phyloP scores from a whole-genome alignment of 2,797 vertebrate genomes.

The Sebastes iracundus region DNA sequence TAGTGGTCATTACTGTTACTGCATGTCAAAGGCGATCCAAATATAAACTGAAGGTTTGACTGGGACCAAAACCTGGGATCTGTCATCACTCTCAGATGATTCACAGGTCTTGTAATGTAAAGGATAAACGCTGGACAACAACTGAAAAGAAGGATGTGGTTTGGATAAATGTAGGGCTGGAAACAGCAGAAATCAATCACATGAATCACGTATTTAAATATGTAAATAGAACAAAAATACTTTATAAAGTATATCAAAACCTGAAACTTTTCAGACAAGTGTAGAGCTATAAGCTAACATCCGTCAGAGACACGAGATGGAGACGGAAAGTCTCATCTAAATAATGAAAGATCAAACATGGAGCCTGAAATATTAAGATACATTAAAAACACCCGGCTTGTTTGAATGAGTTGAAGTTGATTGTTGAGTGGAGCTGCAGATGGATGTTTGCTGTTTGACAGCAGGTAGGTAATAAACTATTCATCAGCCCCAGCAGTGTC shows the following conservation, averaged over 20 bases:
- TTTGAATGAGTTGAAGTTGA: slow-evolving; percentile 9
- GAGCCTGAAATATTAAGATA: slow-evolving; percentile 31
- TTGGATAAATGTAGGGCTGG: not conserved
- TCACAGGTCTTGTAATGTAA: no score
- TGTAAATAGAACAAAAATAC: not conserved
- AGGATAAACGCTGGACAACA: not conserved
- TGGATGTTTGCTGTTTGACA: slow-evolving; percentile 60
- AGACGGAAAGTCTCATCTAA: not conserved
- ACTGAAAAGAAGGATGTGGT: not conserved
- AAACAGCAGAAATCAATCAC: not conserved
- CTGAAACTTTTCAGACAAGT: not conserved
- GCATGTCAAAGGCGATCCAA: not conserved
- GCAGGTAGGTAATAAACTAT: slow-evolving; percentile 57
- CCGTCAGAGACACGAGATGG: not conserved
- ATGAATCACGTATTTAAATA: not conserved
- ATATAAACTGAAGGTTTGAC: not conserved
- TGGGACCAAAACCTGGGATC: not conserved
- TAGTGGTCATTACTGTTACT: not conserved
- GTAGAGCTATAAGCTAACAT: not conserved
- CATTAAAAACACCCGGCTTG: slow-evolving; percentile 2
- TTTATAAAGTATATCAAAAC: not conserved
- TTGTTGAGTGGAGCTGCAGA: slow-evolving; percentile 16
- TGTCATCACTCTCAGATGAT: not conserved
- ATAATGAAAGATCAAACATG: slow-evolving; percentile 38
- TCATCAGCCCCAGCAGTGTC: slow-evolving; percentile 33